phyloP scores from a whole-genome alignment of 2,888 invertebrate species.

The Thyatira batis region DNA sequence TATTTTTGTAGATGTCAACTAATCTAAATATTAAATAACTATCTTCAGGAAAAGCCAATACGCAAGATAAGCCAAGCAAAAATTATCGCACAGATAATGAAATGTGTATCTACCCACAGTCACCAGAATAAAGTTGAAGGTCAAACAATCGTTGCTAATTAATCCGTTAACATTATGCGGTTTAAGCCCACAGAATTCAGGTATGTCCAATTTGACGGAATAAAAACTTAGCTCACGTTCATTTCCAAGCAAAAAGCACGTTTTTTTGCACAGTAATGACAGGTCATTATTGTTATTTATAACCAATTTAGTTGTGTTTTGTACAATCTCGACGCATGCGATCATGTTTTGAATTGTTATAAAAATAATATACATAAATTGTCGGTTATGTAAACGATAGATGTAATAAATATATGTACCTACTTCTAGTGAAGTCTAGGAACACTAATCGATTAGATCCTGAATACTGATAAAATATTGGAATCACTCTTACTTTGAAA shows the following conservation, averaged over 20 bases:
- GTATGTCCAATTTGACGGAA: background rate
- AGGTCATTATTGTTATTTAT: background rate
- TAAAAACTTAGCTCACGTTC: background rate
- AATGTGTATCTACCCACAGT: background rate
- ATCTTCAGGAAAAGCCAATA: background rate
- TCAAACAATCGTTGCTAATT: background rate
- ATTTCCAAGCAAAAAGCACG: background rate
- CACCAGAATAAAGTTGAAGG: background rate
- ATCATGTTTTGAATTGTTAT: background rate
- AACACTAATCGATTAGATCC: no score
- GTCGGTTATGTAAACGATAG: no score
- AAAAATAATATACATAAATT: no score
- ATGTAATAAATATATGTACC: no score
- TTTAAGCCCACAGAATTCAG: background rate
- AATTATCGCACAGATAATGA: background rate
- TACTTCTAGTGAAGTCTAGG: no score
- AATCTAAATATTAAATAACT: background rate
- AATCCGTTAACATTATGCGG: background rate
- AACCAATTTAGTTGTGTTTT: background rate
- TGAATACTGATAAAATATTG: no score
- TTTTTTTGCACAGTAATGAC: background rate
- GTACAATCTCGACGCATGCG: background rate
- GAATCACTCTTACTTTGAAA: no score
- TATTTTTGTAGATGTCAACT: no score
- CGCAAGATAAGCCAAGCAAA: background rate